Conservation (phyloP, 2,888 invertebrate species). For the Strigamia maritima region DNA sequence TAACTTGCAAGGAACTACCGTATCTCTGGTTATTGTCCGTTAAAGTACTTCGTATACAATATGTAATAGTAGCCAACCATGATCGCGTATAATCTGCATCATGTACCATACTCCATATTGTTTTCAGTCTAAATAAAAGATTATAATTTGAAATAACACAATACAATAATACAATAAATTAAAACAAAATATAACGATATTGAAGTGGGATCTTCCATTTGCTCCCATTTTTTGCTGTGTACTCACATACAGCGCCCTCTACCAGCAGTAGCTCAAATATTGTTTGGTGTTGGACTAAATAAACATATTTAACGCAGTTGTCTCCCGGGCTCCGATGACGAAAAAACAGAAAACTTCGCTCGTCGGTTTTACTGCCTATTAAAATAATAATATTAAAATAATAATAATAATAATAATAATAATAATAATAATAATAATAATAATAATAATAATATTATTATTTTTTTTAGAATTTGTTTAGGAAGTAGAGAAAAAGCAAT, state of each 20-base stretch:
- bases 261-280: too few relatives aligned
- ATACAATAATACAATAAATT: too few relatives aligned
- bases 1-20: conserved; percentile 42
- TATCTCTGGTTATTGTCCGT: neutral
- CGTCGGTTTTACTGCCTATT: conserved; percentile 65
- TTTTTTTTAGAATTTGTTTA: too few relatives aligned
- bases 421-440: neutral
- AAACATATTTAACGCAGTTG: conserved; percentile 94
- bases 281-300: too few relatives aligned
- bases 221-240: too few relatives aligned
- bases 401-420: too few relatives aligned
- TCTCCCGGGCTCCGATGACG: conserved; percentile 89
- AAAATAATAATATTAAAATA: conserved; percentile 43
- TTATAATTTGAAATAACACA: too few relatives aligned
- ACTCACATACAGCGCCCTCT: too few relatives aligned
- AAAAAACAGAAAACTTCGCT: conserved; percentile 94
- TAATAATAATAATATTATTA: too few relatives aligned
- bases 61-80: conserved; percentile 86
- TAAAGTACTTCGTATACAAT: conserved; percentile 67
- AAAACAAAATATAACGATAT: too few relatives aligned
- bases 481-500: too few relatives aligned
- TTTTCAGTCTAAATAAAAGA: conserved; percentile 66
- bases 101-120: conserved; percentile 89
- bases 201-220: too few relatives aligned
- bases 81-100: conserved; percentile 86